Conservation (phyloP, 1,140 invertebrate genomes). For the Heliconius nattereri region DNA sequence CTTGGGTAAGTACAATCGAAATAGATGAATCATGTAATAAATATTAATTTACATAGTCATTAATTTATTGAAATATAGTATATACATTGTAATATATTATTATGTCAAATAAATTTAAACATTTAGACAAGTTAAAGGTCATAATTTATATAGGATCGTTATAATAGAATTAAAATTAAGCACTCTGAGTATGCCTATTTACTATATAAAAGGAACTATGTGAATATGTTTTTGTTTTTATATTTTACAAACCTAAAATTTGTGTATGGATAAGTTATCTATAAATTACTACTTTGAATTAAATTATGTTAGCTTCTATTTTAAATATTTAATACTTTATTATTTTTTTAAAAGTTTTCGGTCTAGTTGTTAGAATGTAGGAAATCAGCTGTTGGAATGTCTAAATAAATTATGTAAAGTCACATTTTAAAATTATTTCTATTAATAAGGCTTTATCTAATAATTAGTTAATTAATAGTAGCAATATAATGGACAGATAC, state of each 20-base stretch:
- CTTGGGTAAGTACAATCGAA: slow-evolving; percentile 66
- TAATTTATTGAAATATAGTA: slow-evolving; percentile 18
- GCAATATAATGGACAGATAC: slow-evolving; percentile 53
- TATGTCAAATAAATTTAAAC: slow-evolving; percentile 15
- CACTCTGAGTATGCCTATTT: slow-evolving; percentile 37
- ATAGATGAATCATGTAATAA: slow-evolving; percentile 53
- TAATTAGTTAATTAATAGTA: slow-evolving; percentile 30
- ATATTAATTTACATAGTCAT: slow-evolving; percentile 24
- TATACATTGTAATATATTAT: slow-evolving; percentile 25
- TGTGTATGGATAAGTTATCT: not conserved
- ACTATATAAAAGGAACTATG: not conserved
- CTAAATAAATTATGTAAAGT: slow-evolving; percentile 75
- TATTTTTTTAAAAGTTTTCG: slow-evolving; percentile 34
- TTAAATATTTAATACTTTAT: not conserved
- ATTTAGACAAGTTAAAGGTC: slow-evolving; percentile 35
- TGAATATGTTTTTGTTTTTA: not conserved
- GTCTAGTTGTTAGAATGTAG: slow-evolving; percentile 56
- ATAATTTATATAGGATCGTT: slow-evolving; percentile 50
- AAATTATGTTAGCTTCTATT: not conserved
- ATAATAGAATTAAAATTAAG: slow-evolving; percentile 55
- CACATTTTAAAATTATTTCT: slow-evolving; percentile 64
- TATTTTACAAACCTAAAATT: not conserved
- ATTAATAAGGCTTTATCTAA: slow-evolving; percentile 30
- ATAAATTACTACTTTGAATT: not conserved
- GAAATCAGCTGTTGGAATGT: slow-evolving; percentile 68